Evolutionary conservation across 2,797 vertebrate genomes (phyloP), one percentile per base, ranked within the genome.

Genomic region (Crocidura indochinensis): DNA sequence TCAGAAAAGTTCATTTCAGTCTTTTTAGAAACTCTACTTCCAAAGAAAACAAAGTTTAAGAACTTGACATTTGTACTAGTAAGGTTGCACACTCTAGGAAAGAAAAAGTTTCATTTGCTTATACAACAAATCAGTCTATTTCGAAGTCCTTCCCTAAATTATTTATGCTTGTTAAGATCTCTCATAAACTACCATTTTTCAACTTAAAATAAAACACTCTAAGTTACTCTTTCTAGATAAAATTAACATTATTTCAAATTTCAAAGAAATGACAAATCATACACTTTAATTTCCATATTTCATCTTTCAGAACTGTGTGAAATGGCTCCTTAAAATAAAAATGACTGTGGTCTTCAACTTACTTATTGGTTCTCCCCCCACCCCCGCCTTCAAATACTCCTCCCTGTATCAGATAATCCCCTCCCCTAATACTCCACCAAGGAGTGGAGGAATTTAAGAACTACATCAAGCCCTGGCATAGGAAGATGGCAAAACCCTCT

Each of bases 91-190:
- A 31, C 53, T 86, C 24, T 6, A 38, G 56, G 69, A 47, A 53
- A 10, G 49, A 24, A 84, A 88, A 92, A 93, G 94, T 79, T 92
- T 51, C 26, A 88, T 51, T 24, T 47, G 12, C 29, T 56, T 82
- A n/a, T 76, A 8, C 31, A 67, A 81, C 68, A 71, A 10, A 46
- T 14, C 15, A 71, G 29, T 72, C 64, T 92, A 47, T 44, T 71
- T 60, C 83, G 67, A 88, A 24, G 27, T 73, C 17, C 62, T 80
- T 65, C 69, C 83, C 60, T 77, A 76, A 44, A 31, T 60, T 81
- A 47, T 46, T 65, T 67, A 74, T 22, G 46, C 56, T 76, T 46
- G 60, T 53, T 10, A 85, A 76, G 62, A 29, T 86, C 47, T 68
- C 85, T 60, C 94, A 62, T 71, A 88, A 88, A 84, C 81, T 29